phyloP scores from a whole-genome alignment of 2,888 invertebrate genomes.

The Drosophila acutilabella region DNA sequence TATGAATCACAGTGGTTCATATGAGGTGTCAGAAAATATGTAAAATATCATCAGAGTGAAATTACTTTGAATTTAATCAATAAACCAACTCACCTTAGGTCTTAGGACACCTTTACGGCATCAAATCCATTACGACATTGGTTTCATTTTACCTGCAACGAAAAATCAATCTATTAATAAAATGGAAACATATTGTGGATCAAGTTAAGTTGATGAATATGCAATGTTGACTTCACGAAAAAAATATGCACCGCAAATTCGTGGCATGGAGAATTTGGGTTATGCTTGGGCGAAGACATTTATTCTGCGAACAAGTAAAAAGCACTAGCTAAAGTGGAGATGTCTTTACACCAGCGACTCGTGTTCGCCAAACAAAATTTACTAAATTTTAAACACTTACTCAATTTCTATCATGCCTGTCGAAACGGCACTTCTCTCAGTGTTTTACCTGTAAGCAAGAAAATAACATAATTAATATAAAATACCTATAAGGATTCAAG shows the following conservation, averaged over 20 bases:
- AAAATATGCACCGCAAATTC: slow-evolving; percentile 83
- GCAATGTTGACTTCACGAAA: slow-evolving; percentile 68
- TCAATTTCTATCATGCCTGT: slow-evolving; percentile 17
- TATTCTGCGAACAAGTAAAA: slow-evolving; percentile 81
- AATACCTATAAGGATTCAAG: neutral
- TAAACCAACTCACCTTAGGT: slow-evolving; percentile 15
- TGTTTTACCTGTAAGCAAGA: slow-evolving; percentile 54
- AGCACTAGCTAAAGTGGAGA: slow-evolving; percentile 82
- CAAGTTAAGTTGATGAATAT: neutral
- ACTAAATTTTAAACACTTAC: slow-evolving; percentile 41
- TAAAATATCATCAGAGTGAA: slow-evolving; percentile 76
- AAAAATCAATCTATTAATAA: neutral
- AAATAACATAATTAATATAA: neutral
- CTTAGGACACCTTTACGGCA: neutral
- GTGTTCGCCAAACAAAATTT: slow-evolving; percentile 57
- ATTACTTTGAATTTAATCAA: neutral
- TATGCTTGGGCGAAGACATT: slow-evolving; percentile 82
- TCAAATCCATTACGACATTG: neutral
- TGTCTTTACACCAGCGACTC: slow-evolving; percentile 83
- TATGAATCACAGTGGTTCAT: slow-evolving; percentile 82
- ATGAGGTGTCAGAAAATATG: slow-evolving; percentile 83
- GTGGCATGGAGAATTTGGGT: slow-evolving; percentile 73
- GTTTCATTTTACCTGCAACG: slow-evolving; percentile 31
- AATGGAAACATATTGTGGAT: neutral
- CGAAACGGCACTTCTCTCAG: neutral